These are phyloP conservation scores for Channa striata DNA, from an alignment of 2,797 vertebrate genomes.

Conservation along the genomic window DNA sequence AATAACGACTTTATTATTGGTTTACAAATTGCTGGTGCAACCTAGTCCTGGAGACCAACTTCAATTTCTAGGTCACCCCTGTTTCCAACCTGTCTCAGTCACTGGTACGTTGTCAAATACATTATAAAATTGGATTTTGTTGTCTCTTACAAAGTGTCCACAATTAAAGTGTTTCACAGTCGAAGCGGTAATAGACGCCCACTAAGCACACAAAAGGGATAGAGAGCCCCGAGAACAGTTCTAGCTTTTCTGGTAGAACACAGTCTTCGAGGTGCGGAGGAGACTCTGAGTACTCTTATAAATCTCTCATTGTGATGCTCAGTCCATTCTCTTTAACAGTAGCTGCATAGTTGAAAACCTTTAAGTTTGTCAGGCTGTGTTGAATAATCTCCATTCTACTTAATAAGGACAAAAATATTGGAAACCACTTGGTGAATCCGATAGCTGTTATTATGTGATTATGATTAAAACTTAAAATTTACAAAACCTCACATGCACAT, in stretches of 20 bases:
- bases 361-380: not conserved
- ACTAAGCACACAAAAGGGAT: not conserved
- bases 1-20: not conserved
- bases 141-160: no score
- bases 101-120: not conserved
- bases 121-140: not conserved
- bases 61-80: not conserved
- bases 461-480: not conserved
- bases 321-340: not conserved
- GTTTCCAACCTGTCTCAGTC: not conserved
- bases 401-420: constrained; percentile 11
- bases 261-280: not conserved
- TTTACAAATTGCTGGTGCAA: constrained; percentile 1
- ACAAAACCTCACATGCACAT: not conserved
- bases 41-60: not conserved
- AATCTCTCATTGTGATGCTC: not conserved
- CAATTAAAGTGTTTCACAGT: not conserved
- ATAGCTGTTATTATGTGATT: not conserved
- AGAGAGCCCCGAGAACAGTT: not conserved
- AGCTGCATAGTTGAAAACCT: not conserved
- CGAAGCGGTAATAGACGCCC: not conserved
- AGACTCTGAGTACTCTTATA: not conserved
- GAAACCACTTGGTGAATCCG: constrained; percentile 21
- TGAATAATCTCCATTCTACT: not conserved
- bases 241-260: not conserved